Evolutionary conservation across 2,888 invertebrate genomes (phyloP).

Genomic region (Atrina japonica): DNA sequence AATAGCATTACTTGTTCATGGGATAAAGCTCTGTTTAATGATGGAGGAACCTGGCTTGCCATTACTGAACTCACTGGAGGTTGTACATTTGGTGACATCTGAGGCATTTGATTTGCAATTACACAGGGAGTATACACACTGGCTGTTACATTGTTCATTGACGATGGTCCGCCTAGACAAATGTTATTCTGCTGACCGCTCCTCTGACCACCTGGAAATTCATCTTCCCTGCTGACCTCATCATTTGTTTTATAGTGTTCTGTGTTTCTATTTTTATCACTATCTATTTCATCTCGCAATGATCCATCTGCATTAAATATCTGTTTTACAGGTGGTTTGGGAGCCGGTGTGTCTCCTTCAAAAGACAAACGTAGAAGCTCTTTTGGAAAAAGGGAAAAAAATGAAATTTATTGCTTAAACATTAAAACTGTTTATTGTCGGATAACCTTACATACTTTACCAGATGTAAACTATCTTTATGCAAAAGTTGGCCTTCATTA

Average conservation of each 20-base stretch:
- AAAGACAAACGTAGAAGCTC: no score
- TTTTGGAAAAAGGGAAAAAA: no score
- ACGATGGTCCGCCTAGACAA: no score
- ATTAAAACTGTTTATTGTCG: no score
- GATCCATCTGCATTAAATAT: slow-evolving; percentile 11
- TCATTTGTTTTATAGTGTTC: slow-evolving; percentile 3
- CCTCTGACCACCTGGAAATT: not conserved
- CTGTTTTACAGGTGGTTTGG: slow-evolving; percentile 33
- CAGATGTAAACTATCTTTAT: no score
- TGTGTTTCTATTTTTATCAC: slow-evolving; percentile 9
- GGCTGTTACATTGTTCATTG: no score
- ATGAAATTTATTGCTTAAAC: no score
- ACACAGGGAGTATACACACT: no score
- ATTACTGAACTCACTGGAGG: not conserved
- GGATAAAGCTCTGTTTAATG: not conserved
- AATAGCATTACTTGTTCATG: not conserved
- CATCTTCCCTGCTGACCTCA: not conserved
- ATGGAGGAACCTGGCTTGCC: not conserved
- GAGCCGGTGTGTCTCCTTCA: slow-evolving; percentile 22
- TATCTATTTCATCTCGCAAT: slow-evolving; percentile 13
- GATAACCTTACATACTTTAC: no score
- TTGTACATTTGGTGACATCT: not conserved
- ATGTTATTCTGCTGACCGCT: no score
- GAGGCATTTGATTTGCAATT: no score
- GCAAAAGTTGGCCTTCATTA: no score